Base-by-base conservation (phyloP, 2,797 vertebrate genomes). In the Lithobates sylvaticus region DNA sequence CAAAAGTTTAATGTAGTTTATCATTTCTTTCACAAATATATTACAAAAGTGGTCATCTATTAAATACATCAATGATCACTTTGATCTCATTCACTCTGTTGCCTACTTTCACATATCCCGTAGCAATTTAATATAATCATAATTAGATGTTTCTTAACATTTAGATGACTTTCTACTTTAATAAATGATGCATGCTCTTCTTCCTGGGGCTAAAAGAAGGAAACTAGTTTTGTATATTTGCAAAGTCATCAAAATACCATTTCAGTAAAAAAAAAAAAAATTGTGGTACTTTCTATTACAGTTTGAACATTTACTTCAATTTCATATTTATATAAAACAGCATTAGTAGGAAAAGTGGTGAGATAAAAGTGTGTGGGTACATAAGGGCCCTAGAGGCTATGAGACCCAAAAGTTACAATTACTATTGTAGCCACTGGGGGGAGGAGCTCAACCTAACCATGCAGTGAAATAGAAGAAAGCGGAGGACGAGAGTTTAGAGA, bases 141-240 rank as follows among this genome's bases (percentile, higher is more conserved):
- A 86, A 86, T 86, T 76, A 86, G 42, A 86, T 76, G 78, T 76
- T 86, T 29, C 58, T 68, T 27, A 29, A 86, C 79, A 69, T 86
- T 58, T 68, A 80, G 50, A n/a, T 85, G 58, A 27, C 65, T 75
- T 85, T 74, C 26, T 61, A 61, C 67, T 74, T 21, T 61, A 76
- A 81, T 58, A 76, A 75, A 81, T 86, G 23, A 81, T 76, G 36
- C 65, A 65, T 81, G 34, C 39, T 58, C n/a, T 7, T 76, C 23
- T 23, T 54, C 78, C 78, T 21, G 23, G 34, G 76, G 84, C 71
- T 76, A 73, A 26, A 21, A 65, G 18, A 26, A 58, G 61, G 26
- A 69, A 44, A 86, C 75, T 68, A 69, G 34, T 68, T 32, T 29
- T 5, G 29, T 10, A 39, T 6, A 23, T 73, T 15, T 81, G 84